Evolutionary conservation across 2,113 vertebrate species (phyloP).

Genomic region (Rhinoderma darwinii): DNA sequence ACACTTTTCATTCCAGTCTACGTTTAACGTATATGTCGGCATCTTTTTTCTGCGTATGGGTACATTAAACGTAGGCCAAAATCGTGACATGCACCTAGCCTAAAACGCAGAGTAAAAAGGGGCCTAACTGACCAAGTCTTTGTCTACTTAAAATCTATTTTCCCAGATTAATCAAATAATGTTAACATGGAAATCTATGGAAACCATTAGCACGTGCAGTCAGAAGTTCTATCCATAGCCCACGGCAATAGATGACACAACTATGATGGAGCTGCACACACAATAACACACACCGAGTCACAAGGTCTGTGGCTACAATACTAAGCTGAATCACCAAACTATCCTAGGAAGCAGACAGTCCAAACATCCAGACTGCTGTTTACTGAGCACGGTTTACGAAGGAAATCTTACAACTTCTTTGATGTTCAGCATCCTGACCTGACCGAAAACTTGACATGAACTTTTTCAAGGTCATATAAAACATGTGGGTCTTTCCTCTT

Average conservation of each 20-base stretch:
- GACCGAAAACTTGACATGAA: neutral
- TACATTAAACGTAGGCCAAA: too few relatives aligned
- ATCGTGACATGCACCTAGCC: too few relatives aligned
- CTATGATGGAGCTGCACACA: neutral
- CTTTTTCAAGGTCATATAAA: neutral
- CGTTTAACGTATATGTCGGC: too few relatives aligned
- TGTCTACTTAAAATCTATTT: too few relatives aligned
- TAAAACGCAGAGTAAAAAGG: too few relatives aligned
- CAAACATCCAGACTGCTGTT: neutral
- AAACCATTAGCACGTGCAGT: neutral
- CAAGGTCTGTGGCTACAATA: neutral
- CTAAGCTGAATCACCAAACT: neutral
- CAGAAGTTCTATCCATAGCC: neutral
- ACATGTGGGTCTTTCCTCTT: neutral
- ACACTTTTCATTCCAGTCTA: too few relatives aligned
- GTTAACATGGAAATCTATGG: neutral
- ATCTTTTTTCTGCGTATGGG: too few relatives aligned
- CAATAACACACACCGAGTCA: neutral
- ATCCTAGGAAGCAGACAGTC: constrained; percentile 9
- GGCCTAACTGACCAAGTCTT: too few relatives aligned
- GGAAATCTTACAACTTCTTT: neutral
- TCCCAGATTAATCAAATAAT: too few relatives aligned
- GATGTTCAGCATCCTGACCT: neutral
- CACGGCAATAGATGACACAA: neutral
- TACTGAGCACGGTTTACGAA: neutral